Base-by-base conservation (phyloP, 2,888 invertebrate genomes). In the Amorpha juglandis region DNA sequence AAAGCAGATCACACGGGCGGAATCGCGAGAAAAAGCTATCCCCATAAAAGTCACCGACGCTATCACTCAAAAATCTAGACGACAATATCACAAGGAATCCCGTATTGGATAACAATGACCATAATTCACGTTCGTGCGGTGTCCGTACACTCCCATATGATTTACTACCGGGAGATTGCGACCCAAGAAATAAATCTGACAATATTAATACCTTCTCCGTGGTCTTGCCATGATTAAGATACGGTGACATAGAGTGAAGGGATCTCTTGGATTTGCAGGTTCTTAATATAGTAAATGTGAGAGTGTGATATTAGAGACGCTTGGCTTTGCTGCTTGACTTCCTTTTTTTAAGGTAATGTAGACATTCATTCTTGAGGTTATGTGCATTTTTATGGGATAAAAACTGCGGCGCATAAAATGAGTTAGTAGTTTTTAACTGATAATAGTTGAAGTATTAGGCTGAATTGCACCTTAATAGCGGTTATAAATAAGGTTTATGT, bases 71-170 rank as follows among this genome's bases (percentile, higher is more conserved):
- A 55, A 48, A 58, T 58, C 64, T 3, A 12, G 51, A n/a, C 14
- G 33, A 33, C 58, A 35, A 48, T 50, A 35, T 45, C 52, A 8
- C 51, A 45, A 64, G 48, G 38, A 64, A 35, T 58, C 52, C 51
- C 64, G 42, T 83, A 87, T 88, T 80, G 79, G 81, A 81, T 84
- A 84, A 81, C 87, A 82, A 82, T 82, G 83, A 82, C 79, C 74
- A 84, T 89, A 87, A 87, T 77, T 88, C 84, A 87, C 79, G 78
- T 83, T 82, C 79, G 79, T 79, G 76, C 78, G 82, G 83, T 87
- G 85, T 82, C 80, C 75, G 66, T 73, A 72, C 76, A 72, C 69
- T 70, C 74, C 71, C 73, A 73, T 72, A 78, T 86, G 87, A 88
- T 88, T 84, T 87, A 88, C 80, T 75, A 71, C 68, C 78, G 84